phyloP scores from a whole-genome alignment of 1,140 invertebrate genomes.

The Sarcophaga peregrina region DNA sequence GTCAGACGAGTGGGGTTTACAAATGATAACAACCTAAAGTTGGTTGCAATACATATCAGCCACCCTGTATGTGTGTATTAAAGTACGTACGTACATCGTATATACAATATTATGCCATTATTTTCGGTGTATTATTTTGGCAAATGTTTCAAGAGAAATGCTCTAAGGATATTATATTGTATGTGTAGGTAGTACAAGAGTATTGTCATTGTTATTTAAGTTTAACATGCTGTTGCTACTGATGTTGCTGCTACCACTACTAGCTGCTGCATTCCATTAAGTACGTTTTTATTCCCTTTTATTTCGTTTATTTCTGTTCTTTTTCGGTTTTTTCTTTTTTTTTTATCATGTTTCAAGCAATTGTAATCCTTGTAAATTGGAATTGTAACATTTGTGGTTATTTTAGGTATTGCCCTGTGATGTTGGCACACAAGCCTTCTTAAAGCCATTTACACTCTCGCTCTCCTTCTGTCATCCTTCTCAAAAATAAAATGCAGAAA shows the following conservation, averaged over 20 bases:
- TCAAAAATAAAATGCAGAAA: neutral
- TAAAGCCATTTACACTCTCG: neutral
- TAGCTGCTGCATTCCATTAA: neutral
- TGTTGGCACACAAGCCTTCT: neutral
- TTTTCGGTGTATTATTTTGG: too few relatives aligned
- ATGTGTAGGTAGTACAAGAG: too few relatives aligned
- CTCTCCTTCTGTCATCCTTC: neutral
- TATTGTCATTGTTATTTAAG: conserved; percentile 22
- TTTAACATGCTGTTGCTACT: neutral
- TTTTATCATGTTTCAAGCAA: conserved; percentile 27
- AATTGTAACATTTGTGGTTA: conserved; percentile 27
- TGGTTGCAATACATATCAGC: too few relatives aligned
- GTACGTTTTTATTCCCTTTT: neutral
- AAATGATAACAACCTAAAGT: too few relatives aligned
- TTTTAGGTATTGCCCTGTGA: neutral
- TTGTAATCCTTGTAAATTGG: conserved; percentile 24
- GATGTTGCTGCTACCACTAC: neutral
- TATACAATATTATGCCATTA: too few relatives aligned
- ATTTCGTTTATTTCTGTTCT: neutral
- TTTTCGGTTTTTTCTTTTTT: neutral
- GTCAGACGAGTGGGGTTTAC: too few relatives aligned
- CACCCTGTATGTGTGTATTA: too few relatives aligned
- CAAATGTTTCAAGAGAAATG: too few relatives aligned
- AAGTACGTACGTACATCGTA: too few relatives aligned
- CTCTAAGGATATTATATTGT: too few relatives aligned